A percentile compares a stretch with the other conserved stretches of the same genome.
Evolutionary conservation across 2,797 vertebrate genomes (phyloP).

Genomic region (Limnodromus scolopaceus): DNA sequence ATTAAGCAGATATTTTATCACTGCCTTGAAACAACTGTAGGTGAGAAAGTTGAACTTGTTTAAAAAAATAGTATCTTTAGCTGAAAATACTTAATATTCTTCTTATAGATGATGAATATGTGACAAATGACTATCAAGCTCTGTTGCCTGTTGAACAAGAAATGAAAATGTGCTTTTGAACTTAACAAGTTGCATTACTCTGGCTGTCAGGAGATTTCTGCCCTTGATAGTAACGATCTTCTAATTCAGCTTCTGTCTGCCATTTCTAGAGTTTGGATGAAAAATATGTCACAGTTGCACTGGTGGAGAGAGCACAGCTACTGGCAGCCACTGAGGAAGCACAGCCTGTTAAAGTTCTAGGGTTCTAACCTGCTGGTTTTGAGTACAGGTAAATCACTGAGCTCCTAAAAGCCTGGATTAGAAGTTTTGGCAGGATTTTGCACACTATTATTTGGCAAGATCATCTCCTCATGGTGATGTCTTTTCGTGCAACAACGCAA

Average conservation of each 20-base stretch:
- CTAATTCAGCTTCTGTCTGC: not conserved
- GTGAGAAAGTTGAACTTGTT: not conserved
- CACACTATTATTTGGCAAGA: not conserved
- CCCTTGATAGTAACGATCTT: fast-evolving
- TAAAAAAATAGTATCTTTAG: not conserved
- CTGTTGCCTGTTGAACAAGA: not conserved
- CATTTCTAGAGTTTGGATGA: not conserved
- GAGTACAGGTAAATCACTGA: not conserved
- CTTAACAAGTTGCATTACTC: not conserved
- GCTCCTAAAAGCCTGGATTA: not conserved
- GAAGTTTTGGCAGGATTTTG: not conserved
- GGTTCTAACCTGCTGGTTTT: not conserved
- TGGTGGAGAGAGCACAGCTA: fast-evolving
- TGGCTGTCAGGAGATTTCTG: not conserved
- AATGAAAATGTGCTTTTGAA: not conserved
- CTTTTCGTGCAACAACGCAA: not conserved
- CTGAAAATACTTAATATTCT: not conserved
- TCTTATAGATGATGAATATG: not conserved
- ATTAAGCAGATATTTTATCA: not conserved
- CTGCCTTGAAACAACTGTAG: not conserved
- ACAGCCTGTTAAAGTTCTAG: not conserved
- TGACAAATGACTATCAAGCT: not conserved
- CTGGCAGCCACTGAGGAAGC: not conserved
- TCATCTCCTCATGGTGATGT: not conserved
- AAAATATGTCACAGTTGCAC: not conserved